Evolutionary conservation across 2,113 vertebrate genomes (phyloP).

Genomic region (Columba livia): DNA sequence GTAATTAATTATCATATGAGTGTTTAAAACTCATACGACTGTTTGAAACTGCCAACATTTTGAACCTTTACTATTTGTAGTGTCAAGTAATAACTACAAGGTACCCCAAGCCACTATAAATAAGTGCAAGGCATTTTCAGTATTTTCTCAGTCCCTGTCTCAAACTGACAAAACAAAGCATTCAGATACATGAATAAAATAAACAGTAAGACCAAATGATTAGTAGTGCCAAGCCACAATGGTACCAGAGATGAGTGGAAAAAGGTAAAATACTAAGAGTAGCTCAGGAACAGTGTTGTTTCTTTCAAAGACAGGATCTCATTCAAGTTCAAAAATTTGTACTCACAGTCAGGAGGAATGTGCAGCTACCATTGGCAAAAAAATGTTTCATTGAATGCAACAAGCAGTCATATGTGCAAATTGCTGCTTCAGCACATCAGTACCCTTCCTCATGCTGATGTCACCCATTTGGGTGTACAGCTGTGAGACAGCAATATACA

Average conservation of each 20-base stretch:
- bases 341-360: background rate
- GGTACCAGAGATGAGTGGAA: background rate
- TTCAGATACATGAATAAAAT: background rate
- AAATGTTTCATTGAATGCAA: background rate
- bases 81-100: background rate
- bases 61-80: background rate
- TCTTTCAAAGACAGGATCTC: background rate
- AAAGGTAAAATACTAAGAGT: background rate
- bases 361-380: background rate
- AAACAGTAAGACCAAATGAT: background rate
- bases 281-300: background rate
- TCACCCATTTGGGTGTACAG: background rate
- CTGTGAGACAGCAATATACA: background rate
- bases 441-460: background rate
- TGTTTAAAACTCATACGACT: background rate
- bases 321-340: background rate
- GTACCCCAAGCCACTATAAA: background rate
- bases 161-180: background rate
- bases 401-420: background rate
- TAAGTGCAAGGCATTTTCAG: background rate
- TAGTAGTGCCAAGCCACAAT: background rate
- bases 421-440: fast-evolving
- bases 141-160: background rate
- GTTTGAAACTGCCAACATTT: background rate
- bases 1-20: background rate